Evolutionary conservation across 1,140 invertebrate species (phyloP).

Genomic region (Procambarus clarkii): DNA sequence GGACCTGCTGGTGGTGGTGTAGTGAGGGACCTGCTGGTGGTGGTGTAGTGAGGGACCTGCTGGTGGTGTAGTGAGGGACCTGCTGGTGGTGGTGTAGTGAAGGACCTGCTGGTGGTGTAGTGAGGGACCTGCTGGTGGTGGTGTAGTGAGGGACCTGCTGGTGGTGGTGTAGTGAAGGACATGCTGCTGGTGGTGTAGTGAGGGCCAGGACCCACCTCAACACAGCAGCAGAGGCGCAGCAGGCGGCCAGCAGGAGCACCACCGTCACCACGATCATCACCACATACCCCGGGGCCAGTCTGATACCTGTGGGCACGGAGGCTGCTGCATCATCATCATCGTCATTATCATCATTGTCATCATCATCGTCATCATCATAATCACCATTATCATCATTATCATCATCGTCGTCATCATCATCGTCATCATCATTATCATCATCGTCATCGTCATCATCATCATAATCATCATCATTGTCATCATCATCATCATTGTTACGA

Average conservation of each 20-base stretch:
- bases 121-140: no score
- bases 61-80: no score
- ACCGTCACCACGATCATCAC: constrained; percentile 55
- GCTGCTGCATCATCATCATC: no score
- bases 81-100: no score
- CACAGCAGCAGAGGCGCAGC: constrained; percentile 45
- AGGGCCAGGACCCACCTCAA: constrained; percentile 13
- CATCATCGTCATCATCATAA: not conserved
- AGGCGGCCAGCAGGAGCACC: constrained; percentile 57
- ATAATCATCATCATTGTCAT: not conserved
- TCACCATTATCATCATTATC: not conserved
- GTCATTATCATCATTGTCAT: no score
- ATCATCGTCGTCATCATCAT: not conserved
- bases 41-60: no score
- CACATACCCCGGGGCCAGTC: constrained; percentile 48
- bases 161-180: not conserved
- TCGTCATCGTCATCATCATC: no score
- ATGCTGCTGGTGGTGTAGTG: no score
- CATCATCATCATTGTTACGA: not conserved
- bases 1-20: no score
- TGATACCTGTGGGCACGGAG: not conserved
- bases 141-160: not conserved
- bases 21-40: no score
- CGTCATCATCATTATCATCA: not conserved
- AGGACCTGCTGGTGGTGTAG: no score